Evolutionary conservation across 2,113 vertebrate genomes (phyloP).

Genomic region (Lutjanus erythropterus): DNA sequence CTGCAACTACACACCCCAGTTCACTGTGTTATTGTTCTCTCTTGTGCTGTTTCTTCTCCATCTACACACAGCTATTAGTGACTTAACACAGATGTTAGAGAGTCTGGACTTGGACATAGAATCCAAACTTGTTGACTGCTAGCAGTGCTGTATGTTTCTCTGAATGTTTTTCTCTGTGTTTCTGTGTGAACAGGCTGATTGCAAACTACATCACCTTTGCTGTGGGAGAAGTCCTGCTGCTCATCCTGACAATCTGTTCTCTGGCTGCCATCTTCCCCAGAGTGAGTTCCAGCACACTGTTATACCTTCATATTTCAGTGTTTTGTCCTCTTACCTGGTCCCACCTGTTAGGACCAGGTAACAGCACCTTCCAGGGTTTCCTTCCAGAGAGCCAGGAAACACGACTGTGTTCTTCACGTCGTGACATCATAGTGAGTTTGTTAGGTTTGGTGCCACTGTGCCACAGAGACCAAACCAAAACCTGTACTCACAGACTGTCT

Average conservation of each 20-base stretch:
- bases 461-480: no score
- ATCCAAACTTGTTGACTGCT: not conserved
- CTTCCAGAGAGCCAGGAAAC: no score
- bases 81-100: not conserved
- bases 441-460: no score
- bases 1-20: not conserved
- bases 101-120: not conserved
- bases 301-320: not conserved
- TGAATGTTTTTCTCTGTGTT: constrained; percentile 2
- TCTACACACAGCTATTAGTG: not conserved
- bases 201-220: constrained; percentile 94
- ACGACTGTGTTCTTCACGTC: no score
- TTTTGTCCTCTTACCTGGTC: not conserved
- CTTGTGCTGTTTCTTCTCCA: no score
- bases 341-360: not conserved
- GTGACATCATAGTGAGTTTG: no score
- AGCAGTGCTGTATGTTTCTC: not conserved
- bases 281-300: constrained; percentile 83
- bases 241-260: constrained; percentile 92
- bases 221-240: constrained; percentile 90
- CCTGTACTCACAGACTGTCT: no score
- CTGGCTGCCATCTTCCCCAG: constrained; percentile 95
- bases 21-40: not conserved
- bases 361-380: no score
- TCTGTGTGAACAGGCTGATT: constrained; percentile 85